Percentiles rank a stretch among this genome's conserved stretches.
Conservation (phyloP, 2,888 invertebrate species). For the Laothoe populi region DNA sequence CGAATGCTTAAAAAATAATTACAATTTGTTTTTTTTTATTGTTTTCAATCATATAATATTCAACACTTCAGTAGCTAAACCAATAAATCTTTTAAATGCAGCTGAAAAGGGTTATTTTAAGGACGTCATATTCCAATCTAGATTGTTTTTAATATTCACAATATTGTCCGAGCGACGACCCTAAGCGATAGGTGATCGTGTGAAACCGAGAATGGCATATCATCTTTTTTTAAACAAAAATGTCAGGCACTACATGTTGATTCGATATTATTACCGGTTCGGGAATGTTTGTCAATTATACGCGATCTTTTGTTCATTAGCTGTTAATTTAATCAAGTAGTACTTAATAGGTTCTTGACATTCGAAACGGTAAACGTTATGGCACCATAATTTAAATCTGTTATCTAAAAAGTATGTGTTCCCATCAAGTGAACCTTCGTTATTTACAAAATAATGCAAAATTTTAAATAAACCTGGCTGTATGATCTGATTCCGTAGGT, state of each 20-base stretch:
- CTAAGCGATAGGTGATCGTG: conserved; percentile 23
- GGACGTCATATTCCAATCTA: background rate
- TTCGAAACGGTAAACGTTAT: conserved; percentile 39
- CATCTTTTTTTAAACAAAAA: conserved; percentile 73
- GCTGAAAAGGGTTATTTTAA: no score
- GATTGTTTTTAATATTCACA: background rate
- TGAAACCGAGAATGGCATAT: conserved; percentile 50
- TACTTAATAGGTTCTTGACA: conserved; percentile 39
- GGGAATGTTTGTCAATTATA: conserved; percentile 61
- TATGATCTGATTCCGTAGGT: conserved; percentile 24
- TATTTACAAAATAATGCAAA: background rate
- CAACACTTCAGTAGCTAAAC: no score
- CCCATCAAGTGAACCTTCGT: no score
- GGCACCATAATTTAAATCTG: background rate
- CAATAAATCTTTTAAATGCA: no score
- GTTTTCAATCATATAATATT: no score
- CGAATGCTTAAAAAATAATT: no score
- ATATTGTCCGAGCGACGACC: conserved; percentile 9
- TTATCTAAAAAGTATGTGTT: background rate
- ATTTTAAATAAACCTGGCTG: background rate
- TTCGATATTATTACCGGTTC: conserved; percentile 70
- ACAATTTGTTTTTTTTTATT: no score
- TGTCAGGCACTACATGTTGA: conserved; percentile 68
- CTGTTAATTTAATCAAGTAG: conserved; percentile 40
- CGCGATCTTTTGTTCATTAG: conserved; percentile 63